A percentile compares a stretch with the other conserved stretches of the same genome.
Evolutionary conservation across 2,113 vertebrate species (phyloP).

Genomic region (Cinclus mexicanus): DNA sequence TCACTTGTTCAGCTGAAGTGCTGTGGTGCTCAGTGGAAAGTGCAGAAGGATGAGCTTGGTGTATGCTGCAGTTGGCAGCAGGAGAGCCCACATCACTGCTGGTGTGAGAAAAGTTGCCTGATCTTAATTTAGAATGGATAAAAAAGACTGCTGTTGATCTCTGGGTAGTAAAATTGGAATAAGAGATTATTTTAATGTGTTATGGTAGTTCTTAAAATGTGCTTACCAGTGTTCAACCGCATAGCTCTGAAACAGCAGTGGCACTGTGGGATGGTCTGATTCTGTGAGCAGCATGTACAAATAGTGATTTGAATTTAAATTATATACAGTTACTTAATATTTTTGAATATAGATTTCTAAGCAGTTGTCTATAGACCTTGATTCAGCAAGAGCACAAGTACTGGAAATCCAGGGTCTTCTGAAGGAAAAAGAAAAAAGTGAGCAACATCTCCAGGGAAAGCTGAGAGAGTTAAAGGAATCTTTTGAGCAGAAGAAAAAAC

Average conservation of each 20-base stretch:
- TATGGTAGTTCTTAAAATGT: background rate
- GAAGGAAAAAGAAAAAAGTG: conserved; percentile 82
- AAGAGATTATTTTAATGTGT: background rate
- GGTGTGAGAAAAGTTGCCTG: background rate
- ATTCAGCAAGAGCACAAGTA: conserved; percentile 75
- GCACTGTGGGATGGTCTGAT: background rate
- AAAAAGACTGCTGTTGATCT: background rate
- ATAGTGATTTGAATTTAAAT: background rate
- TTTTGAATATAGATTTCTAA: conserved; percentile 79
- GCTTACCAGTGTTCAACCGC: background rate
- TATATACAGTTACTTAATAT: conserved; percentile 7
- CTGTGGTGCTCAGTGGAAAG: background rate
- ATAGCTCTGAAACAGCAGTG: background rate
- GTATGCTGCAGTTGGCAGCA: background rate
- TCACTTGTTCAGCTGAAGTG: background rate
- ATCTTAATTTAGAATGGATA: background rate
- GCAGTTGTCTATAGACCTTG: conserved; percentile 80
- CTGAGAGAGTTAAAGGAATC: conserved; percentile 81
- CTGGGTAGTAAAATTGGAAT: background rate
- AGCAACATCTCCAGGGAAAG: conserved; percentile 82
- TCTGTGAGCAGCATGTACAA: background rate
- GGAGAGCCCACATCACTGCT: background rate
- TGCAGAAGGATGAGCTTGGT: background rate
- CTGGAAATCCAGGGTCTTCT: conserved; percentile 76
- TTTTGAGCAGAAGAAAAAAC: conserved; percentile 82